Percentiles rank a stretch among this genome's conserved stretches.
Conservation (phyloP, 2,113 vertebrate genomes). For the Poecilia latipinna region DNA sequence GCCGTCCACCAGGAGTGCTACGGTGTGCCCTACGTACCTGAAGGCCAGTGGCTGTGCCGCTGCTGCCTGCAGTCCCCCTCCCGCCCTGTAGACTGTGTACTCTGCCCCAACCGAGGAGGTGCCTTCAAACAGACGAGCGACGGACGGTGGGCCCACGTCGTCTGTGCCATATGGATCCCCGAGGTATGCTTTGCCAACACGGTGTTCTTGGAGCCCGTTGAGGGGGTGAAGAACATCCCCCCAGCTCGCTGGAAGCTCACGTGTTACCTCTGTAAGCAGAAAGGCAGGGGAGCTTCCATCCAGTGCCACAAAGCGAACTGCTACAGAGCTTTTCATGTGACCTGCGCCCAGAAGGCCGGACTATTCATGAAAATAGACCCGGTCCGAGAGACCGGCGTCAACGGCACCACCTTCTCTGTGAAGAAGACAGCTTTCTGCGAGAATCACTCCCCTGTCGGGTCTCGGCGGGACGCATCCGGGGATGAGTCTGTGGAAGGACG, state of each 20-base stretch:
- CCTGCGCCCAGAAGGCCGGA: conserved; percentile 93
- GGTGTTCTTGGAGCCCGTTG: conserved; percentile 95
- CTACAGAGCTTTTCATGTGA: conserved; percentile 97
- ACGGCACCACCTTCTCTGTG: conserved; percentile 95
- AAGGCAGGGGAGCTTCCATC: conserved; percentile 94
- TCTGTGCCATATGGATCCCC: conserved; percentile 99
- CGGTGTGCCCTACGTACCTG: conserved; percentile 95
- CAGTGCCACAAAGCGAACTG: conserved; percentile 99
- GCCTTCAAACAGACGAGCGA: conserved; percentile 98
- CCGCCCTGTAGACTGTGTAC: conserved; percentile 93
- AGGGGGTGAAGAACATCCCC: conserved; percentile 94
- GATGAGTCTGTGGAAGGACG: conserved; percentile 77
- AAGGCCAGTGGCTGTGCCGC: conserved; percentile 98
- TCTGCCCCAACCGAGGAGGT: conserved; percentile 96
- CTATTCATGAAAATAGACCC: conserved; percentile 99
- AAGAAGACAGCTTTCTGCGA: conserved; percentile 96
- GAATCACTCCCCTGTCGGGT: conserved; percentile 87
- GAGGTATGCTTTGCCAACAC: conserved; percentile 99
- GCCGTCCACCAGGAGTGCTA: conserved; percentile 99
- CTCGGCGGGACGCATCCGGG: conserved; percentile 71
- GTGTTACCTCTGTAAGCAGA: conserved; percentile 97
- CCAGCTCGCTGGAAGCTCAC: conserved; percentile 96
- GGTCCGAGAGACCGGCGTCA: conserved; percentile 89
- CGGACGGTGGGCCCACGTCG: conserved; percentile 95
- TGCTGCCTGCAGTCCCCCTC: conserved; percentile 96